phyloP scores from a whole-genome alignment of 1,140 invertebrate genomes.

The Sitobion miscanthi region DNA sequence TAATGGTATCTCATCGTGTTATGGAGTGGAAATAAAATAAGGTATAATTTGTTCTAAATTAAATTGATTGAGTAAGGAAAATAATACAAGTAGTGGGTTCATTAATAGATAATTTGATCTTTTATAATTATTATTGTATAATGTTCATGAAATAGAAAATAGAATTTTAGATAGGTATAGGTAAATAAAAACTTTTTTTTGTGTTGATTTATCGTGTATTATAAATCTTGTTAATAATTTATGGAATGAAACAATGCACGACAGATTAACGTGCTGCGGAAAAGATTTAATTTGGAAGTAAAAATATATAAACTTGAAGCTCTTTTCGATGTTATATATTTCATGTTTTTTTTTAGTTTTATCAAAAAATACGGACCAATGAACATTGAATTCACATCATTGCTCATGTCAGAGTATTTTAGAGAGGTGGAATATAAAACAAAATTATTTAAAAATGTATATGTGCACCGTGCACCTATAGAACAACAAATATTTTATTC shows the following conservation, averaged over 20 bases:
- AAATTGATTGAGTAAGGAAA: not conserved
- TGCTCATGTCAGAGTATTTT: not conserved
- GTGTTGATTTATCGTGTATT: not conserved
- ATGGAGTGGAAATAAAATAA: not conserved
- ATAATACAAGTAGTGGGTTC: not conserved
- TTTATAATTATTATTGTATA: not conserved
- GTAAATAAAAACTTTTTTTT: not conserved
- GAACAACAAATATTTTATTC: not conserved
- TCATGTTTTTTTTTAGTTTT: not conserved
- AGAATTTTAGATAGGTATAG: not conserved
- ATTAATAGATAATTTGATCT: not conserved
- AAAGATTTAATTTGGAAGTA: conserved; percentile 20
- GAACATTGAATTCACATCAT: not conserved
- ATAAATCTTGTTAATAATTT: not conserved
- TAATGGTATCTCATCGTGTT: not conserved
- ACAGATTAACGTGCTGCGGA: not conserved
- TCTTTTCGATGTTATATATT: not conserved
- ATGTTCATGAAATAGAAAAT: not conserved
- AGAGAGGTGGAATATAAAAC: not conserved
- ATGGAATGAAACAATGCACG: not conserved
- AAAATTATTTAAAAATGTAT: not conserved
- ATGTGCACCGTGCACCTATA: not conserved
- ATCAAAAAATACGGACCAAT: not conserved
- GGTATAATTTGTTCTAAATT: too few species aligned
- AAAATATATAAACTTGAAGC: not conserved